These are phyloP conservation scores for Neosilurus mollespiculum DNA, from an alignment of 2,797 vertebrate species.

Conservation along the genomic window DNA sequence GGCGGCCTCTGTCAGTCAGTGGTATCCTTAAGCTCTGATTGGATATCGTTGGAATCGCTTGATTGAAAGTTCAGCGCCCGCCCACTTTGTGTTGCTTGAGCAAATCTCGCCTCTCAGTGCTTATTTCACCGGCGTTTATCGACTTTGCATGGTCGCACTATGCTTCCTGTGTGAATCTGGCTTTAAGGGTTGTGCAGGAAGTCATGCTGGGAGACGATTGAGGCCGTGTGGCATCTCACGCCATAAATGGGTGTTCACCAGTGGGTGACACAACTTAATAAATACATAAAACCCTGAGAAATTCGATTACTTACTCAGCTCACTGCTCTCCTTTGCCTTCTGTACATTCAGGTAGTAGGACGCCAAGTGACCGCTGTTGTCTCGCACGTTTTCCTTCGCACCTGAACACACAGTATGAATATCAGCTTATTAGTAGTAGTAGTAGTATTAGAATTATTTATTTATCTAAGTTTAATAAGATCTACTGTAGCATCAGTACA, in stretches of 20 bases:
- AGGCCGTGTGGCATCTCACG: background rate
- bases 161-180: no score
- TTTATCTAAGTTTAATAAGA: background rate
- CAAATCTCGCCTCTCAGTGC: no score
- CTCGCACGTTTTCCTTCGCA: constrained; percentile 75
- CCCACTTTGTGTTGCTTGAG: no score
- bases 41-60: no score
- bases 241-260: background rate
- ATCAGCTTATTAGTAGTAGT: background rate
- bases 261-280: background rate
- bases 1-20: no score
- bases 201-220: background rate
- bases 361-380: constrained; percentile 78
- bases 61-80: no score
- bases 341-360: constrained; percentile 70
- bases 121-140: no score
- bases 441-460: background rate
- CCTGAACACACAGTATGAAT: constrained; percentile 58
- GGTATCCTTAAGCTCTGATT: no score
- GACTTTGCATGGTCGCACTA: no score
- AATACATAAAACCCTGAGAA: background rate
- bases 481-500: background rate
- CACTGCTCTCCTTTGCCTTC: constrained; percentile 61
- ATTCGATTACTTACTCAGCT: constrained; percentile 67
- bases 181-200: background rate